Base-by-base conservation (phyloP, 2,888 invertebrate genomes). In the Ochlodes sylvanus region DNA sequence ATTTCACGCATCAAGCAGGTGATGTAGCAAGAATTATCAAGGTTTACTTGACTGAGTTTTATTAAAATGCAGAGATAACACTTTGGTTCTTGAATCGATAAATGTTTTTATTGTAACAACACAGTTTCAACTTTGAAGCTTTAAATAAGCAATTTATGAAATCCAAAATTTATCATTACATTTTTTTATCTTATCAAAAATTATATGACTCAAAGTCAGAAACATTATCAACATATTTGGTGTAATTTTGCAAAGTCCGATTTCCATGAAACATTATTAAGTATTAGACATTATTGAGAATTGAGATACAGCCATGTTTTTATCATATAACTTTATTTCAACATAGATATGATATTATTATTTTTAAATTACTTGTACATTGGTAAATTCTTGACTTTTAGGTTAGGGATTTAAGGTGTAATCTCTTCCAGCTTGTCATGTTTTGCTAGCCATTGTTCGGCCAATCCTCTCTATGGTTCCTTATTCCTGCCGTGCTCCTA, bases 401-500 rank as follows among this genome's bases (percentile, higher is more conserved):
- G 19, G 15, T 14, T 55, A 27, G 65, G 50, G 50, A 62, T 67
- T 63, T 73, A 85, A 81, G 86, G 86, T 88, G 88, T 86, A 83
- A 88, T 86, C 84, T 87, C 79, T 74, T 76, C 69, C 70, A 76
- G 76, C 72, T 82, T 62, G 78, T 67, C 73, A 73, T 84, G 83
- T 85, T 68, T 77, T 80, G 87, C 87, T 75, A 75, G 86, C 84
- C 85, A 77, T 76, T 82, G 83, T 84, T 84, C 83, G 89, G 92
- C 92, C 93, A 92, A 92, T 87, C 86, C 92, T 92, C 93, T 92
- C 77, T 91, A 89, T 89, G 92, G 88, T 83, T 87, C 85, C 85
- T 73, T 57, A 70, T 74, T 79, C 73, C 77, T 79, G n/a, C 68
- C 82, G 79, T 75, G 79, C 76, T 76, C 63, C 70, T 52, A 54